Evolutionary conservation across 2,888 invertebrate species (phyloP), one percentile per base, ranked within the genome.

Genomic region (Lasioglossum lativentre): DNA sequence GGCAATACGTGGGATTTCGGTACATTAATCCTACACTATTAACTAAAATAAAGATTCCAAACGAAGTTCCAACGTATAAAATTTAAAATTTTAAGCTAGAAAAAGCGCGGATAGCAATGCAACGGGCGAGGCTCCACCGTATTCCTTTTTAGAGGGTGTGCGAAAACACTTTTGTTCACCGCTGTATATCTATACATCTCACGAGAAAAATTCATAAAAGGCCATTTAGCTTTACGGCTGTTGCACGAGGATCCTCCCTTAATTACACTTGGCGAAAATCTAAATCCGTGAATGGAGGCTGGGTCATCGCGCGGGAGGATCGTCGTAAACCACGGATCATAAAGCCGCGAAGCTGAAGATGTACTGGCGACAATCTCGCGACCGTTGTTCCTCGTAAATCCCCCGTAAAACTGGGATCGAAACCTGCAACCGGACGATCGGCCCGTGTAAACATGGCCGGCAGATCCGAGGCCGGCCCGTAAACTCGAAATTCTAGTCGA

Each of bases 311-410:
- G 63, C 77, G 75, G 68, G 42, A 23, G 70, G n/a, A 84, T 87
- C 66, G 59, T 82, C 87, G 83, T 86, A 86, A 89, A 87, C 74
- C 70, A 12, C 70, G 68, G 66, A 34, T 27, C 52, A 70, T 34
- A 80, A 86, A 86, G 73, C 68, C 73, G 30, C 40, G 52, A 72
- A 27, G 45, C 30, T 12, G 56, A 63, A 76, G 82, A 88, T 90
- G 85, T 86, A 90, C 56, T 68, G 40, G 4, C 34, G 59, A 56
- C 82, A 52, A n/a, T 4, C 23, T 4, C 34, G 59, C 56, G 23
- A n/a, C 47, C 77, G 52, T 75, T 76, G 81, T 80, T 70, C 34
- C 59, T 68, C 68, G 72, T 86, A 86, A 83, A 80, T 87, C 66
- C 14, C 12, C 23, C 78, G 77, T 87, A 83, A 89, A 79, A 70